Base-by-base conservation (phyloP, 2,113 vertebrate species). In the Takifugu bimaculatus region DNA sequence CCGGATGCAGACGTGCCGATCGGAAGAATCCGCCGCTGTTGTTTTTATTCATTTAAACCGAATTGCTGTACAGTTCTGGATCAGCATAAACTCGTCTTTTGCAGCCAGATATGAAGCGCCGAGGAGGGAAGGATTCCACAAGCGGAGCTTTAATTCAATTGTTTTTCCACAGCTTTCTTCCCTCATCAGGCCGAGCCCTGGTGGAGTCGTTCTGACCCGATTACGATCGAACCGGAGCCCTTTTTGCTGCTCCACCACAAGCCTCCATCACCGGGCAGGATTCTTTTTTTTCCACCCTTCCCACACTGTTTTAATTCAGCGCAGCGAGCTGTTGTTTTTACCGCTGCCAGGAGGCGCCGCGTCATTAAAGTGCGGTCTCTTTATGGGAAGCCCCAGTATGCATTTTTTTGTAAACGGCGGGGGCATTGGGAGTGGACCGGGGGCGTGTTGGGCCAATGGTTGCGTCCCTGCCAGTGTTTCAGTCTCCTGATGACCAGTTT, bases 331-430 rank as follows among this genome's bases (percentile, higher is more conserved):
- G 67, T 72, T 74, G 57, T 61, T 68, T 63, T 44, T 48, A 52
- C 28, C 59, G 1, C 63, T 47, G 60, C 67, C 63, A 61, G 47
- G 15, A 48, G 42, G 52, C 57, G 50, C 60, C 25, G 26, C 58
- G 47, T 75, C 79, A 60, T 78, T 66, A 66, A 63, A 14, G 47
- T 26, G 39, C 2, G 50, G 64, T 48, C 52, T 63, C 50, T 78
- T 77, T 72, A 74, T 75, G 61, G 59, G 68, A 61, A 70, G 52
- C 53, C 51, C 59, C 67, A 72, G 72, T 61, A 78, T 78, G 63
- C 20, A 61, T 65, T 47, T 76, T 20, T 62, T 52, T 65, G 58
- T 48, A 11, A 56, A 43, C 48, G 58, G 52, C 50, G 27, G 62
- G 49, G 39, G 52, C 54, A 53, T 64, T 50, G 44, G 35, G 14